Conservation (phyloP, 2,888 invertebrate genomes). For the Carpatolechia fugitivella region DNA sequence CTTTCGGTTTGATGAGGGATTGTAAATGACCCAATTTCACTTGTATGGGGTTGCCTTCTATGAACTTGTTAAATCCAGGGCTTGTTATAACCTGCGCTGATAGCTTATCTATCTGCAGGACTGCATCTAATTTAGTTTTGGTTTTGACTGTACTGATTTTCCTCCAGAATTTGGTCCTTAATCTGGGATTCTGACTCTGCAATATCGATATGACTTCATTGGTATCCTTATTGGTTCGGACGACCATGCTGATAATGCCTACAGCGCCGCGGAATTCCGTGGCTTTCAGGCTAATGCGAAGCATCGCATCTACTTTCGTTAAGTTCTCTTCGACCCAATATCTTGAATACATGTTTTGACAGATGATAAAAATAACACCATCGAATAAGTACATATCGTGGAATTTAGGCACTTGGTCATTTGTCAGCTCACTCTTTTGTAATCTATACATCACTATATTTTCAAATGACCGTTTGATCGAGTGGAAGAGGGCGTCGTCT, state of each 20-base stretch:
- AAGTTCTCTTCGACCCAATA: conserved; percentile 52
- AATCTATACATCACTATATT: conserved; percentile 42
- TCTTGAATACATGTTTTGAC: conserved; percentile 47
- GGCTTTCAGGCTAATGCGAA: conserved; percentile 49
- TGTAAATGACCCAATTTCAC: conserved; percentile 63
- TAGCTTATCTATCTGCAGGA: conserved; percentile 64
- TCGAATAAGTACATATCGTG: conserved; percentile 68
- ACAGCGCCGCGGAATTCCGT: conserved; percentile 71
- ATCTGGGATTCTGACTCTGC: conserved; percentile 57
- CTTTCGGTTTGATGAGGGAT: conserved; percentile 52
- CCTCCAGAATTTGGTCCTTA: conserved; percentile 66
- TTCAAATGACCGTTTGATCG: conserved; percentile 54
- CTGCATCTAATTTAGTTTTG: conserved; percentile 50
- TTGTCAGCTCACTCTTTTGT: conserved; percentile 32
- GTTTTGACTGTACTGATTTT: conserved; percentile 54
- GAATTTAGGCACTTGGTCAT: conserved; percentile 47
- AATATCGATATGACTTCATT: conserved; percentile 52
- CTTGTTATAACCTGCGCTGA: conserved; percentile 63
- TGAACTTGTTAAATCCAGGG: conserved; percentile 46
- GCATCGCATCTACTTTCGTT: conserved; percentile 35
- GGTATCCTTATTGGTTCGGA: conserved; percentile 46
- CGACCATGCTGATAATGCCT: conserved; percentile 61
- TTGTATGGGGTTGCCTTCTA: conserved; percentile 42
- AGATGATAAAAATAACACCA: conserved; percentile 67
- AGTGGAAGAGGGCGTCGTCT: conserved; percentile 53